phyloP scores from a whole-genome alignment of 2,113 vertebrate species.

The Spea bombifrons region DNA sequence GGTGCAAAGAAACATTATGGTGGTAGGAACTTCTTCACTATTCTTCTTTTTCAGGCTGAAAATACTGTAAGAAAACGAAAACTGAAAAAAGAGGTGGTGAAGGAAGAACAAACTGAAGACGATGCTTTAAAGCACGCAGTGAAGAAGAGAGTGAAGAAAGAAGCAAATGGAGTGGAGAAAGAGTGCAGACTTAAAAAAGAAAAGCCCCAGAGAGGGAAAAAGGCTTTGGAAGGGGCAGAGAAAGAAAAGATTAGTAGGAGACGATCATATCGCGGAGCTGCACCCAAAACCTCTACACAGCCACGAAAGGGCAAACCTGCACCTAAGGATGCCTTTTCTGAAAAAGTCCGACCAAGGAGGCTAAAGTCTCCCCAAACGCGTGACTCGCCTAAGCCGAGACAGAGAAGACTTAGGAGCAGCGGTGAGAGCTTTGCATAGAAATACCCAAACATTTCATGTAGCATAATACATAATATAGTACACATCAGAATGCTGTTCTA shows the following conservation, averaged over 20 bases:
- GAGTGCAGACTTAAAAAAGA: neutral
- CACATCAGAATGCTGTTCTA: no score
- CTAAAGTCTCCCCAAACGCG: neutral
- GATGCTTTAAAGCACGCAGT: neutral
- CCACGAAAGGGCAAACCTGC: neutral
- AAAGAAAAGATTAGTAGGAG: neutral
- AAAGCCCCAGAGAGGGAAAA: neutral
- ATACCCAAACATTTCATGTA: no score
- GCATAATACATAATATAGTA: no score
- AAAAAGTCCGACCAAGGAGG: neutral
- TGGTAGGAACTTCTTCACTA: no score
- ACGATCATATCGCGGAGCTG: neutral
- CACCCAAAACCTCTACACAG: neutral
- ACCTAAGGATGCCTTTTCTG: neutral
- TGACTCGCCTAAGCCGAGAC: neutral
- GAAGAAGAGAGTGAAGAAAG: neutral
- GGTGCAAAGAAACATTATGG: no score
- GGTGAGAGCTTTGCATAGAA: neutral
- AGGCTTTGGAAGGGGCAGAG: neutral
- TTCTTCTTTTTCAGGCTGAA: neutral
- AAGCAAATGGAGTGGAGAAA: neutral
- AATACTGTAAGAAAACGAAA: conserved; percentile 19
- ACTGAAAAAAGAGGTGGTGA: conserved; percentile 8
- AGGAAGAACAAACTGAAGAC: neutral
- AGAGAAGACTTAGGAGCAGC: neutral